A percentile compares a stretch with the other conserved stretches of the same genome.
Conservation (phyloP, 2,888 invertebrate genomes). For the Linnaemya vulpina region DNA sequence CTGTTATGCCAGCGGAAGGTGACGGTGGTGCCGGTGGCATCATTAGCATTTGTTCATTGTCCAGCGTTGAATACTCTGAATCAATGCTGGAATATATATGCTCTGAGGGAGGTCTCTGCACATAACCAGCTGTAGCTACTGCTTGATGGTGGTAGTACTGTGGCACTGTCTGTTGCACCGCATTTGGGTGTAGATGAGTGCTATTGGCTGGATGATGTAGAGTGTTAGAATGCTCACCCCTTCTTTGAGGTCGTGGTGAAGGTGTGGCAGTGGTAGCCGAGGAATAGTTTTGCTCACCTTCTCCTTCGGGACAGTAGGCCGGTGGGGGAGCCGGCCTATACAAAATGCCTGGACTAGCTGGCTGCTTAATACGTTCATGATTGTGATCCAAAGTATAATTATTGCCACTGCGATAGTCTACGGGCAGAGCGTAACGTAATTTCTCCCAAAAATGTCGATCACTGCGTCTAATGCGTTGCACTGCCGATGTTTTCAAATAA, state of each 20-base stretch:
- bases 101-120: conserved; percentile 89
- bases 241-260: conserved; percentile 84
- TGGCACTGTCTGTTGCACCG: conserved; percentile 63
- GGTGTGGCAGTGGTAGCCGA: conserved; percentile 88
- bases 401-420: conserved; percentile 88
- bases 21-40: conserved; percentile 79
- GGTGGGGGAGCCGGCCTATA: conserved; percentile 83
- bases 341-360: conserved; percentile 82
- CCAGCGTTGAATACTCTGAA: conserved; percentile 88
- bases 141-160: conserved; percentile 81
- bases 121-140: conserved; percentile 75
- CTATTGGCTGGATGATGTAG: conserved; percentile 75
- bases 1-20: conserved; percentile 69
- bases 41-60: conserved; percentile 82
- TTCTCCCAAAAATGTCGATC: conserved; percentile 98
- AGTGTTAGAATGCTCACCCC: conserved; percentile 79
- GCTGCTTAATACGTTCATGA: conserved; percentile 82
- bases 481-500: conserved; percentile 93
- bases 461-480: conserved; percentile 89
- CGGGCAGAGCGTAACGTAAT: conserved; percentile 93
- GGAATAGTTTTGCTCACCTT: conserved; percentile 85
- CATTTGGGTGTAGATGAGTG: conserved; percentile 76
- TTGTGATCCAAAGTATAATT: conserved; percentile 90
- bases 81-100: conserved; percentile 95
- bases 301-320: conserved; percentile 82